Evolutionary conservation across 2,797 vertebrate genomes (phyloP).

Genomic region (Micrastur ruficollis): DNA sequence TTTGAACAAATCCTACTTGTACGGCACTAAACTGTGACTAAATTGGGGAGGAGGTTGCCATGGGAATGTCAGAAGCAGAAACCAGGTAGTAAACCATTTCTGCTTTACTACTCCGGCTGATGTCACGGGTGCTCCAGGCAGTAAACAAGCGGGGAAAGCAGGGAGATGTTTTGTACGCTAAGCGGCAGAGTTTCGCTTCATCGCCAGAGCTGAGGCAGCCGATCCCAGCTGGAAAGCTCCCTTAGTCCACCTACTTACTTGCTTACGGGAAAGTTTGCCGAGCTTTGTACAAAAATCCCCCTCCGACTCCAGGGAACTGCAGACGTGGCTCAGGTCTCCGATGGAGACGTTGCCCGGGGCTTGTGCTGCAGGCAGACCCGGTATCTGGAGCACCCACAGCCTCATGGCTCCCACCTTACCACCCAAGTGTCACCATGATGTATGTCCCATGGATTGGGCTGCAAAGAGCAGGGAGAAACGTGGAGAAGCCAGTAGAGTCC

Average conservation of each 20-base stretch:
- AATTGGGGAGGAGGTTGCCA: slow-evolving; percentile 5
- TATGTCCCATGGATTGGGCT: rapidly evolving
- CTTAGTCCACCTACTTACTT: background rate
- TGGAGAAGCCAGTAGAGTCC: background rate
- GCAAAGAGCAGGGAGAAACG: background rate
- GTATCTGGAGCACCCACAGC: background rate
- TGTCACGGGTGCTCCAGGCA: background rate
- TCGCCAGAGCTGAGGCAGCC: background rate
- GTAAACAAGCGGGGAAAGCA: background rate
- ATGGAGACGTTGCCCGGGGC: background rate
- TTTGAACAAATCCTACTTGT: background rate
- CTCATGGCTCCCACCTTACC: background rate
- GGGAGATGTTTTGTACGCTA: background rate
- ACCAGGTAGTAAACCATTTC: background rate
- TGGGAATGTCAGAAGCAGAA: slow-evolving; percentile 55
- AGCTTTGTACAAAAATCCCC: background rate
- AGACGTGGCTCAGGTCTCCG: background rate
- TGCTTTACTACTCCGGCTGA: background rate
- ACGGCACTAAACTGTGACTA: background rate
- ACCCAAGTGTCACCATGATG: too few relatives aligned
- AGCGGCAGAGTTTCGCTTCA: background rate
- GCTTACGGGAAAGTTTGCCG: background rate
- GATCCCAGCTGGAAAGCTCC: background rate
- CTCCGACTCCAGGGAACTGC: background rate
- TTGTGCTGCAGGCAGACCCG: rapidly evolving